phyloP scores from a whole-genome alignment of 2,113 vertebrate genomes.

The Cettia cetti region DNA sequence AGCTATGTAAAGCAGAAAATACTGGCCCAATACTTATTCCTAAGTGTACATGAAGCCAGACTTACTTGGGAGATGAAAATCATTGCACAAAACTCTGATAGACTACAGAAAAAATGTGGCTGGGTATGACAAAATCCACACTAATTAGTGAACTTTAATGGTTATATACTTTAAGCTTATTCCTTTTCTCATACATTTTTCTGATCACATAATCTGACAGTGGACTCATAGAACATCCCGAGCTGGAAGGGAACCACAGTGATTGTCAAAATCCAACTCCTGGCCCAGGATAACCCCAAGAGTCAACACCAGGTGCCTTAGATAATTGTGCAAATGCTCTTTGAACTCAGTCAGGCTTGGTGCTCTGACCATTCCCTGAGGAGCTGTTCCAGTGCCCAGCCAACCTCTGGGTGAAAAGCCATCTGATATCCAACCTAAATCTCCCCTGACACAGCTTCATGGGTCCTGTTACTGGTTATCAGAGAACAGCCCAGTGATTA shows the following conservation, averaged over 20 bases:
- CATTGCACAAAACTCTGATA: not conserved
- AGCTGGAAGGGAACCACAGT: accelerated
- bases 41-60: not conserved
- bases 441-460: not conserved
- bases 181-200: not conserved
- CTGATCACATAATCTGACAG: too few species aligned
- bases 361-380: too few species aligned
- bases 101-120: not conserved
- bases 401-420: too few species aligned
- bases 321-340: too few species aligned
- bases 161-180: not conserved
- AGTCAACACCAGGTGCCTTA: not conserved
- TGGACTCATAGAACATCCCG: not conserved
- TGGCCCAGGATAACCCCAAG: not conserved
- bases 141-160: not conserved
- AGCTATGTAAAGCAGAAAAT: not conserved
- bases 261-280: not conserved
- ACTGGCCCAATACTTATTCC: not conserved
- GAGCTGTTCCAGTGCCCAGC: too few species aligned
- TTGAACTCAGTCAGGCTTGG: too few species aligned
- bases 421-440: too few species aligned
- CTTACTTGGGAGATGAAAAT: not conserved
- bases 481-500: not conserved
- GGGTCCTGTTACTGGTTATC: not conserved
- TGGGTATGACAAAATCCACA: not conserved